These are phyloP conservation scores for Uloborus plumipes DNA, from an alignment of 2,888 invertebrate genomes.

Conservation along the genomic window DNA sequence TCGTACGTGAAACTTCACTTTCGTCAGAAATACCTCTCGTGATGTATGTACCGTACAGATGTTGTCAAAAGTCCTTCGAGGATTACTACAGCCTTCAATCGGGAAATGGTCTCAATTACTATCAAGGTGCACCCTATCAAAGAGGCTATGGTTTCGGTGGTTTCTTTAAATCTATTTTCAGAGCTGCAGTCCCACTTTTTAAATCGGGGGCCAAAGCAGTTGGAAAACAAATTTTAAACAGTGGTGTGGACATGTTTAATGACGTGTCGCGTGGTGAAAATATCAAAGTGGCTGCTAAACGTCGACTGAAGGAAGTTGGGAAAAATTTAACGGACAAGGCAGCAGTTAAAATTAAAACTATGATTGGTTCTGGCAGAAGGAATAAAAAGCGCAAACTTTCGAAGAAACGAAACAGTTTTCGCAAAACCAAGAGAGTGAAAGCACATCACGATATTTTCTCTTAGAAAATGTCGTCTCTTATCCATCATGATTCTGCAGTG, in stretches of 20 bases:
- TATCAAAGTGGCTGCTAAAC: constrained; percentile 4
- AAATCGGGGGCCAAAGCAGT: constrained; percentile 19
- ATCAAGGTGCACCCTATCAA: constrained; percentile 9
- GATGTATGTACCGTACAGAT: constrained; percentile 17
- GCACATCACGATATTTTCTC: constrained; percentile 14
- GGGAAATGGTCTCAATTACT: constrained; percentile 17
- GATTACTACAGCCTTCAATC: constrained; percentile 12
- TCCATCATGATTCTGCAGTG: constrained; percentile 11
- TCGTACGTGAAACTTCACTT: constrained; percentile 11
- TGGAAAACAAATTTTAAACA: constrained; percentile 38
- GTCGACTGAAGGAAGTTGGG: constrained; percentile 5
- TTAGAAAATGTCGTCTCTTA: background rate
- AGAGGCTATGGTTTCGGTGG: constrained; percentile 30
- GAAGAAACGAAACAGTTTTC: constrained; percentile 3
- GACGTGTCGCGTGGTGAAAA: constrained; percentile 7
- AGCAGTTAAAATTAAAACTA: background rate
- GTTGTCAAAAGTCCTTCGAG: constrained; percentile 20
- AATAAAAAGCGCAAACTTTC: constrained; percentile 10
- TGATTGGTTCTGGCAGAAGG: constrained; percentile 19
- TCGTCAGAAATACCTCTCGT: constrained; percentile 13
- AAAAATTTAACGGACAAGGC: constrained; percentile 8
- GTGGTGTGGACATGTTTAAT: constrained; percentile 16
- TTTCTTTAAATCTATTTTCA: constrained; percentile 18
- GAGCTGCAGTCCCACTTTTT: constrained; percentile 19
- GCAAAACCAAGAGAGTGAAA: constrained; percentile 6